Conservation (phyloP, 2,113 vertebrate genomes). For the Nesoenas mayeri region DNA sequence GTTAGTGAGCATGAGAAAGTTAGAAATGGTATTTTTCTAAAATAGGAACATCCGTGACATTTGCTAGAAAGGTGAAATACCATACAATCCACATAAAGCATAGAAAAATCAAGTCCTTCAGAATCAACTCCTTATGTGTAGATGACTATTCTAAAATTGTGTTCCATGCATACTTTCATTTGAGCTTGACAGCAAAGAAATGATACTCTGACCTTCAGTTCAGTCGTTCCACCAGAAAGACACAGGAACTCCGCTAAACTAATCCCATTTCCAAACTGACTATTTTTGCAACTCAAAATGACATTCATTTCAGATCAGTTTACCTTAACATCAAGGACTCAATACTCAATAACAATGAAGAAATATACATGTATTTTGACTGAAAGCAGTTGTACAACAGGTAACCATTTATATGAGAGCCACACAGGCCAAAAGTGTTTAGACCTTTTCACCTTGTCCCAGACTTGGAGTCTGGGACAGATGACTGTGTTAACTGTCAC, state of each 20-base stretch:
- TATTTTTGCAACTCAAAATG: neutral
- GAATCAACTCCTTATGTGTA: neutral
- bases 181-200: neutral
- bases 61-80: neutral
- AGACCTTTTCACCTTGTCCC: neutral
- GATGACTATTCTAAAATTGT: neutral
- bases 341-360: neutral
- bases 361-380: neutral
- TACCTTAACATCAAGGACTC: neutral
- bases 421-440: neutral
- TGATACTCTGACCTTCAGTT: neutral
- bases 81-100: neutral
- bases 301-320: neutral
- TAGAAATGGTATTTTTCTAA: neutral
- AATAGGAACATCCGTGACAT: neutral
- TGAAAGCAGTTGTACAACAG: neutral
- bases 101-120: neutral
- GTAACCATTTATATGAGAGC: rapidly evolving
- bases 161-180: neutral
- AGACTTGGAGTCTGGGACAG: neutral
- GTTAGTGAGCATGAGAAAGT: neutral
- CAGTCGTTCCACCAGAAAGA: neutral
- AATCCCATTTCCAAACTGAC: neutral
- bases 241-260: neutral
- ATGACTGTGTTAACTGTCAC: neutral